Conservation (phyloP, 1,140 invertebrate genomes). For the Bathynomus jamesi region DNA sequence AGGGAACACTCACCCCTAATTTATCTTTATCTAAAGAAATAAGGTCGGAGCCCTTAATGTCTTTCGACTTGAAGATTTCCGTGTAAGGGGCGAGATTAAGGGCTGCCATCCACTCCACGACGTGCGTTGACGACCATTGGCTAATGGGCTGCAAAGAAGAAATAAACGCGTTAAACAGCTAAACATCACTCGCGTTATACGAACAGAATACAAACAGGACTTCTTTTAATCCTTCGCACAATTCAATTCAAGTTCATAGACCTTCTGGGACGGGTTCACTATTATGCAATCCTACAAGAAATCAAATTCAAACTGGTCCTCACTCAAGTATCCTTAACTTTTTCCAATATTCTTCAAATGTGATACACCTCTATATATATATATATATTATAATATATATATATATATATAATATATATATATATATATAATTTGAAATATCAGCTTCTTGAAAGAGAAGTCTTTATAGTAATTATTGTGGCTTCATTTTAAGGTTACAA, state of each 20-base stretch:
- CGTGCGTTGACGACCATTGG: constrained; percentile 60
- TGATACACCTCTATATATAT: neutral
- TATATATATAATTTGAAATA: neutral
- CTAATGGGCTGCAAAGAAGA: constrained; percentile 54
- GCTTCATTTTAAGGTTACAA: too few species aligned
- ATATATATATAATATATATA: constrained; percentile 3
- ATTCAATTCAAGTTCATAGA: too few species aligned
- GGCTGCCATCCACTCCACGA: constrained; percentile 67
- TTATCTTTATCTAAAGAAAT: constrained; percentile 59
- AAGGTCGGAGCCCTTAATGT: constrained; percentile 61
- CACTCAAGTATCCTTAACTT: too few species aligned
- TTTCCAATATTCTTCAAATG: too few species aligned
- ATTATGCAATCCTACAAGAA: too few species aligned
- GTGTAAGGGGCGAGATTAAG: constrained; percentile 61
- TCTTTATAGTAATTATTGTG: too few species aligned
- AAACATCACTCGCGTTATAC: too few species aligned
- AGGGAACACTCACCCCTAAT: constrained; percentile 53
- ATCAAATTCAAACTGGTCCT: too few species aligned
- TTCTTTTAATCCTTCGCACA: too few species aligned
- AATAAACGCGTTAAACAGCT: constrained; percentile 19
- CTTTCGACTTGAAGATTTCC: constrained; percentile 62
- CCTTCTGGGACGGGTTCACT: too few species aligned
- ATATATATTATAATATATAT: neutral
- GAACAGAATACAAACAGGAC: too few species aligned
- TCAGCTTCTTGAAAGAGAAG: too few species aligned